Evolutionary conservation across 2,797 vertebrate species (phyloP).

Genomic region (Pangasius mekongensis): DNA sequence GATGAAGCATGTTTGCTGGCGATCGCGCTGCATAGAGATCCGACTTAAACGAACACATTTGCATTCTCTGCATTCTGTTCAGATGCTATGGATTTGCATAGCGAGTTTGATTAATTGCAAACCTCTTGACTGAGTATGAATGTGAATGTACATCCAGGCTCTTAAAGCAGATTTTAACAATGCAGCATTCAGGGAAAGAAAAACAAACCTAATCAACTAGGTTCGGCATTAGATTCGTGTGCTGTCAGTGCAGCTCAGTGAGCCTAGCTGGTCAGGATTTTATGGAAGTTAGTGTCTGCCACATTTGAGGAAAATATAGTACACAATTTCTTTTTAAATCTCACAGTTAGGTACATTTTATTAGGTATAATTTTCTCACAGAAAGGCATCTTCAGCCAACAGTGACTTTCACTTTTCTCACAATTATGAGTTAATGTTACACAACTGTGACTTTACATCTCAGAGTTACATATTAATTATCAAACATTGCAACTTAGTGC

Average conservation of each 20-base stretch:
- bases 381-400: not conserved
- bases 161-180: conserved; percentile 21
- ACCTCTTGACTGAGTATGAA: conserved; percentile 13
- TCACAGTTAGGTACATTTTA: too few species aligned
- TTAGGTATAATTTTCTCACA: too few species aligned
- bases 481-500: not conserved
- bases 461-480: not conserved
- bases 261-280: not conserved
- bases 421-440: not conserved
- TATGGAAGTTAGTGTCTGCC: not conserved
- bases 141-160: not conserved
- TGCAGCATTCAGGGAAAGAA: not conserved
- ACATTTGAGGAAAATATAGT: not conserved
- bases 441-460: not conserved
- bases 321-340: not conserved
- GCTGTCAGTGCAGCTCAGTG: not conserved
- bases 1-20: not conserved
- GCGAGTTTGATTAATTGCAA: conserved; percentile 16
- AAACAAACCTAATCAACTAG: not conserved
- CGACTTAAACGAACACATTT: not conserved
- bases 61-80: not conserved
- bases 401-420: not conserved
- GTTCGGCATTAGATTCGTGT: not conserved
- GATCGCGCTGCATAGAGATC: conserved; percentile 10
- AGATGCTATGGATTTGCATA: not conserved